Conservation (phyloP, 1,140 invertebrate genomes). For the Colletes gigas region DNA sequence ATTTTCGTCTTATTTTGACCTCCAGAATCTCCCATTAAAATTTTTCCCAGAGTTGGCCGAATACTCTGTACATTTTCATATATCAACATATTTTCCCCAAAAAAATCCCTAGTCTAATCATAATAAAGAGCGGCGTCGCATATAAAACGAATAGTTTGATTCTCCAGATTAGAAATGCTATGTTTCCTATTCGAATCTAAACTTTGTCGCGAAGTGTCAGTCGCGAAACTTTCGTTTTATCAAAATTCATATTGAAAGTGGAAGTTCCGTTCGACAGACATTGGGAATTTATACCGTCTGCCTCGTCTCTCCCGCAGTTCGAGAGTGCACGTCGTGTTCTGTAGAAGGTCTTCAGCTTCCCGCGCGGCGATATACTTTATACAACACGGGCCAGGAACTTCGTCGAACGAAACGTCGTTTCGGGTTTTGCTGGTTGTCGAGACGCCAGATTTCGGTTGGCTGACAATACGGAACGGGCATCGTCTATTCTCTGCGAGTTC, state of each 20-base stretch:
- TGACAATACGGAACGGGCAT: too few species aligned
- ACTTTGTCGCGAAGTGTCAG: neutral
- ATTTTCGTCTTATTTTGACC: too few species aligned
- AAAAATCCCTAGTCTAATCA: too few species aligned
- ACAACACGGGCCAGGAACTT: neutral
- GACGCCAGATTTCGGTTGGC: neutral
- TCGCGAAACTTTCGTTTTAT: constrained; percentile 8
- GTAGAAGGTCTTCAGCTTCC: neutral
- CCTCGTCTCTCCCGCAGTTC: neutral
- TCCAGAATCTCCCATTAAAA: too few species aligned
- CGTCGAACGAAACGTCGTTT: neutral
- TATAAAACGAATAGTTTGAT: too few species aligned
- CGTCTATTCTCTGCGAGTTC: too few species aligned
- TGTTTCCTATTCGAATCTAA: neutral
- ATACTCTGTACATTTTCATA: too few species aligned
- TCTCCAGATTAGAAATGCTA: too few species aligned
- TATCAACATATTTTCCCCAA: too few species aligned
- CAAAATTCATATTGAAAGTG: constrained; percentile 23
- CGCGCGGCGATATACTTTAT: constrained; percentile 9
- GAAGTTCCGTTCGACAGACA: neutral
- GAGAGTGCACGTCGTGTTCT: neutral
- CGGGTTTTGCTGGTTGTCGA: neutral
- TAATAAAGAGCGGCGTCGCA: too few species aligned
- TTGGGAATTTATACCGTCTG: neutral
- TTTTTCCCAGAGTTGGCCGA: too few species aligned